phyloP scores from a whole-genome alignment of 1,140 invertebrate genomes.

The Aricia agestis region DNA sequence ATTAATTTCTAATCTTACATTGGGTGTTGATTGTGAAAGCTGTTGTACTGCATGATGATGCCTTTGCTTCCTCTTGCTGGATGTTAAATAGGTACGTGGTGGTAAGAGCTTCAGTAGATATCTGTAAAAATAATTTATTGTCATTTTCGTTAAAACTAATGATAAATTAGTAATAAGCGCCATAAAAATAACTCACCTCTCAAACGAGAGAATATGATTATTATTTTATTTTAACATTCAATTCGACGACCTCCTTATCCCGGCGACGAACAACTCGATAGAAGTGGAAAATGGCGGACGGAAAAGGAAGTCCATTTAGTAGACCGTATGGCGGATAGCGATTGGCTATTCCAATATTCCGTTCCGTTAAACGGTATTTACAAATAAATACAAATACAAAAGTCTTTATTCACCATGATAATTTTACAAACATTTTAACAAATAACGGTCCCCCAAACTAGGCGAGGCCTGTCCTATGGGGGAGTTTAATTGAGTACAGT shows the following conservation, averaged over 20 bases:
- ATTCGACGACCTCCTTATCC: constrained; percentile 67
- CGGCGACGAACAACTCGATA: constrained; percentile 79
- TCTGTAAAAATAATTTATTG: constrained; percentile 44
- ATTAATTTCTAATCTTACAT: constrained; percentile 57
- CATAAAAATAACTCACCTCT: constrained; percentile 56
- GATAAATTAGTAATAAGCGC: background rate
- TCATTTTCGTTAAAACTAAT: background rate
- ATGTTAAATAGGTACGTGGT: constrained; percentile 56
- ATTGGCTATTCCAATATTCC: background rate
- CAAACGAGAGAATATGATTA: constrained; percentile 67
- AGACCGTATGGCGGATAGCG: constrained; percentile 5
- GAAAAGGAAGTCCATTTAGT: constrained; percentile 34
- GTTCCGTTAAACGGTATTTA: background rate
- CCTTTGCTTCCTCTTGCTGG: constrained; percentile 36
- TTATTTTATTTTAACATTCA: constrained; percentile 62
- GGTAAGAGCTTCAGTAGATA: constrained; percentile 63
- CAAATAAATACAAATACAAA: too few species aligned
- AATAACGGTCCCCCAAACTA: too few species aligned
- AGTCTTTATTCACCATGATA: too few species aligned
- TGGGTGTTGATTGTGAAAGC: constrained; percentile 72
- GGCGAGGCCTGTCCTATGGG: too few species aligned
- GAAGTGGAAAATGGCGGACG: constrained; percentile 57
- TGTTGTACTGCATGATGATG: constrained; percentile 74
- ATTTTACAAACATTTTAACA: too few species aligned
- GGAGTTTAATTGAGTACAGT: too few species aligned